Base-by-base conservation (phyloP, 2,888 invertebrate genomes). In the Acanthopleura granulata region DNA sequence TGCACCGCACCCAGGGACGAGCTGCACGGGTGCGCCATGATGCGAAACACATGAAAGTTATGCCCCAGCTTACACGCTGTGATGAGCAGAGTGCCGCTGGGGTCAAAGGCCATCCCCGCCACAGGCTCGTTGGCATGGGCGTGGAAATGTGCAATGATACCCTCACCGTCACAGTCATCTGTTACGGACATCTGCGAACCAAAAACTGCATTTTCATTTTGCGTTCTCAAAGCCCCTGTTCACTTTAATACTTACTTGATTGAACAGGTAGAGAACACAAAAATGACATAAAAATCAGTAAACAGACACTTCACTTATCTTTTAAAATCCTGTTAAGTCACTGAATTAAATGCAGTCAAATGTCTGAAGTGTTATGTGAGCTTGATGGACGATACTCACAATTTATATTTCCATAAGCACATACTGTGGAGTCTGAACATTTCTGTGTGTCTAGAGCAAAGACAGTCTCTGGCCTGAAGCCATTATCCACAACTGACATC, bases 11-110 rank as follows among this genome's bases (percentile, higher is more conserved):
- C 96, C 76, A 97, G 91, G 29, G 95, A 93, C 15, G 97, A 94
- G 0, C 96, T 95, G 72, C 95, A 94, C 0, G 97, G 96, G 92
- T 98, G 98, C 0, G 98, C 95, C 88, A 97, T 95, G 82, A 99
- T 94, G 76, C 96, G 93, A 91, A 98, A 99, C 83, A 99, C 93
- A 91, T 99, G 96, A 92, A 99, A 99, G 89, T 97, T 96, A 88
- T 98, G 97, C 0, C 98, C 98, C 30, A 96, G 93, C 82, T 94
- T 94, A 90, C 98, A 98, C 0, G 97, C 97, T 0, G 97, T 97
- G 81, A 98, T 92, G 66, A 98, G 92, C 77, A 98, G 91, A 92
- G 95, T 94, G 70, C 98, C 98, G 74, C 96, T 96, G 70, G 95
- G 94, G 91, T 98, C 97, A 90, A 98, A 98, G 86, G 94, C 93